Evolutionary conservation across 1,140 invertebrate species (phyloP), one percentile per base, ranked within the genome.

Genomic region (Agrilus planipennis): DNA sequence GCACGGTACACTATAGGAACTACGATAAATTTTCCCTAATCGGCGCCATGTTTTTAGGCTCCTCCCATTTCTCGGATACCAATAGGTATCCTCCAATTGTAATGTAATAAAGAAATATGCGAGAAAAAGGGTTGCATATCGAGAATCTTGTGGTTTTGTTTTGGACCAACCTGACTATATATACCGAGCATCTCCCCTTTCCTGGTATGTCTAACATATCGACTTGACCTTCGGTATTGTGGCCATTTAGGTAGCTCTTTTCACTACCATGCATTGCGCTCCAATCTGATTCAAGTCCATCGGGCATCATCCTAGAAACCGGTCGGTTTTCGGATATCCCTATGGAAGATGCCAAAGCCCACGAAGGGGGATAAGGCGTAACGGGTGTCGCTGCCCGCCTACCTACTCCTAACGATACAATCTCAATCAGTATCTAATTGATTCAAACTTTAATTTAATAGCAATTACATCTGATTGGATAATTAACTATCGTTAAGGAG

Each of bases 121-220:
- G n/a, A n/a, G n/a, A n/a, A n/a, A n/a, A n/a, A n/a, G n/a, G n/a
- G n/a, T n/a, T n/a, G n/a, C n/a, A n/a, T n/a, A n/a, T n/a, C n/a
- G n/a, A n/a, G n/a, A 27, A 27, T 27, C 7, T 27, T 27, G 23
- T 9, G 23, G 7, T 27, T 37, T 12, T 37, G 12, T 37, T 3
- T 3, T 3, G 35, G 11, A 38, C 42, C 42, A 51, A 73, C 70
- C 72, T 70, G 12, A 89, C 88, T 36, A 92, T 89, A 62, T 89
- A 93, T 40, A 93, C 88, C 57, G 87, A 89, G 65, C 89, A 93
- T 37, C 84, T 73, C 17, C 90, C 89, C 61, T 90, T 89, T 31
- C 87, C 88, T 11, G 89, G 89, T 53, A 93, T 89, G 53, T 94
- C 89, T 52, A 93, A 68, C 81, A 89, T 89, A 55, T 94, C 89